Conservation (phyloP, 2,113 vertebrate species). For the Poicephalus meyeri region DNA sequence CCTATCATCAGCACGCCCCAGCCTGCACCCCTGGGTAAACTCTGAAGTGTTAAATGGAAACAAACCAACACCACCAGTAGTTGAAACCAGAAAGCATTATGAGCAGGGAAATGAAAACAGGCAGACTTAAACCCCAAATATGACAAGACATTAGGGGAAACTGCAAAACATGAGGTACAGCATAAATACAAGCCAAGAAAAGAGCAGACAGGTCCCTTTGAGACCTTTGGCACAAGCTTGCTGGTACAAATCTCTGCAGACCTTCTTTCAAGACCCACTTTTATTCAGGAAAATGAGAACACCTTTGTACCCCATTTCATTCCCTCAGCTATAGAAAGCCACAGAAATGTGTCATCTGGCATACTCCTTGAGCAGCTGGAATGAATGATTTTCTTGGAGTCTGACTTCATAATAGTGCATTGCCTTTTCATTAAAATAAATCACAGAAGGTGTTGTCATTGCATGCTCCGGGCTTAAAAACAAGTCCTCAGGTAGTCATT, state of each 20-base stretch:
- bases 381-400: not conserved
- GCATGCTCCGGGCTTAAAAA: not conserved
- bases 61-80: not conserved
- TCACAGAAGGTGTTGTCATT: not conserved
- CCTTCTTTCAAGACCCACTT: not conserved
- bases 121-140: fast-evolving
- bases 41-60: not conserved
- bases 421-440: slow-evolving; percentile 40
- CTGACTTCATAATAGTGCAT: not conserved
- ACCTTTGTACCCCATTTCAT: not conserved
- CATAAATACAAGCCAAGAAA: not conserved
- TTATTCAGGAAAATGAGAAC: not conserved
- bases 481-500: not conserved
- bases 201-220: not conserved
- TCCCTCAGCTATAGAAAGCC: not conserved
- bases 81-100: not conserved
- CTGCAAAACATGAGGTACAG: not conserved
- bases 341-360: not conserved
- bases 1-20: not conserved
- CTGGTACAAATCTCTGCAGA: not conserved
- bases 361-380: not conserved
- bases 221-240: not conserved
- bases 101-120: not conserved
- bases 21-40: not conserved
- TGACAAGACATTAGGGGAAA: not conserved